Evolutionary conservation across 2,113 vertebrate genomes (phyloP).

Genomic region (Apteryx owenii): DNA sequence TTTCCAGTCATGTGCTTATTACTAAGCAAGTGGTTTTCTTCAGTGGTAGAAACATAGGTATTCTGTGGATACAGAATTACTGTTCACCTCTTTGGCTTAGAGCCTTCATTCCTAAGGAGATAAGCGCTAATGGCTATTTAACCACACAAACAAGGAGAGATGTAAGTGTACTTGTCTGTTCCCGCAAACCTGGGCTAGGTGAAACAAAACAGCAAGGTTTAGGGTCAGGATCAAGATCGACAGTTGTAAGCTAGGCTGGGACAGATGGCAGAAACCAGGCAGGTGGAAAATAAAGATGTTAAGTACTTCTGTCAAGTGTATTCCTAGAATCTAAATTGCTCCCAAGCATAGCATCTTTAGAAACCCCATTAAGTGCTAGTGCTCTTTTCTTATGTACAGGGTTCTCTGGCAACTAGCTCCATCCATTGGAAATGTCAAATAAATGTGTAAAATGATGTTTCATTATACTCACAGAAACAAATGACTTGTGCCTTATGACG

Average conservation of each 20-base stretch:
- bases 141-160: neutral
- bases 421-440: neutral
- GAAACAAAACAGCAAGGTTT: neutral
- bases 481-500: neutral
- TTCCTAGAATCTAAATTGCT: neutral
- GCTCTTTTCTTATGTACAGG: accelerated
- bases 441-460: neutral
- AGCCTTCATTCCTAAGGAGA: neutral
- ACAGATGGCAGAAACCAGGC: neutral
- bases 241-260: neutral
- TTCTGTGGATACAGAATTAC: neutral
- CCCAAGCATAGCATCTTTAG: neutral
- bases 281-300: neutral
- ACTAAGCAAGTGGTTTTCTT: neutral
- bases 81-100: neutral
- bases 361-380: neutral
- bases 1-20: neutral
- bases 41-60: neutral
- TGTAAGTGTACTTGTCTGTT: neutral
- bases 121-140: neutral
- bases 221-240: neutral
- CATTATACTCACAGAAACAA: neutral
- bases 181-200: neutral
- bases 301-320: neutral
- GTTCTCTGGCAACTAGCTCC: neutral